Evolutionary conservation across 2,113 vertebrate genomes (phyloP).

Genomic region (Petrocephalus microphthalmus): DNA sequence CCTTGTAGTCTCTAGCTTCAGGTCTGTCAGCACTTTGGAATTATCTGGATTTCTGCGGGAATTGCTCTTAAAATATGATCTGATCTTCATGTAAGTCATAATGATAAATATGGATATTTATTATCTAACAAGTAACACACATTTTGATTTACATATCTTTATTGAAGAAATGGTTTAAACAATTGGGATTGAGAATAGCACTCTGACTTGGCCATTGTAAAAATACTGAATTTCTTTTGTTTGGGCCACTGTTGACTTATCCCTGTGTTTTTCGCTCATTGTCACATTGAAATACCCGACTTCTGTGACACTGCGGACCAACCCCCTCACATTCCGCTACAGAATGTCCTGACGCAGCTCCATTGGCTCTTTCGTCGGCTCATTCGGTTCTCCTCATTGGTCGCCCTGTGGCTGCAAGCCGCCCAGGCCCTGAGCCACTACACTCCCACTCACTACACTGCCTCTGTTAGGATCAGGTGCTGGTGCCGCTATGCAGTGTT

Average conservation of each 20-base stretch:
- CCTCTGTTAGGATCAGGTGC: background rate
- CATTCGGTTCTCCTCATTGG: background rate
- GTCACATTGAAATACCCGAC: background rate
- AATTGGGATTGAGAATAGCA: background rate
- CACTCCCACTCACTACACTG: background rate
- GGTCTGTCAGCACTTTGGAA: background rate
- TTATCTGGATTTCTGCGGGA: background rate
- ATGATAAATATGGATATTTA: background rate
- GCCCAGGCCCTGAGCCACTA: background rate
- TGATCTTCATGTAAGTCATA: background rate
- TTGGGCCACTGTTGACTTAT: background rate
- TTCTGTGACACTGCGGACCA: background rate
- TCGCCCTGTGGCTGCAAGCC: background rate
- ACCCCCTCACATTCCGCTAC: background rate
- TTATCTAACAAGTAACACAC: background rate
- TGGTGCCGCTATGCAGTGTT: background rate
- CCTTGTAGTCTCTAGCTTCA: background rate
- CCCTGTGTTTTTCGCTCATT: background rate
- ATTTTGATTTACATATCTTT: background rate
- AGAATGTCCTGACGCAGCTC: background rate
- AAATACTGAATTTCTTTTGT: background rate
- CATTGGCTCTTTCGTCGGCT: background rate
- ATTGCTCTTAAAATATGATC: background rate
- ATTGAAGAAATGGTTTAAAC: background rate
- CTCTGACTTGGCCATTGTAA: background rate